phyloP scores from a whole-genome alignment of 2,797 vertebrate genomes.

The Tamandua tetradactyla region DNA sequence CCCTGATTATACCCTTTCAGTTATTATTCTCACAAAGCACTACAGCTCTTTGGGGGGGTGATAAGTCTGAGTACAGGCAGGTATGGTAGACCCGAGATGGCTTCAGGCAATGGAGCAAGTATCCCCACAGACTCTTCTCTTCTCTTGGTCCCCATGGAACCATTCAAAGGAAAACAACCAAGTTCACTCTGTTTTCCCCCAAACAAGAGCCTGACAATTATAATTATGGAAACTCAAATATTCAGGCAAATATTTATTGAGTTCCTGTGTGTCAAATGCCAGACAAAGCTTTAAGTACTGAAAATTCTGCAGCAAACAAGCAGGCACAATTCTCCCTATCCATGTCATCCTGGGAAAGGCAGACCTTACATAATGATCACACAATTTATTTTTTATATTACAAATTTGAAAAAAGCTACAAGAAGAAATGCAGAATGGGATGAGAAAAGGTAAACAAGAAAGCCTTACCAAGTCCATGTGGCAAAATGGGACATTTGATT shows the following conservation, averaged over 20 bases:
- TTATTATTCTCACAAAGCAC: slow-evolving; percentile 54
- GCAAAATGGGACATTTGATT: neutral
- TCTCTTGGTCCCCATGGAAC: slow-evolving; percentile 17
- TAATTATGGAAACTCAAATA: slow-evolving; percentile 23
- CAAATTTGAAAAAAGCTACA: neutral
- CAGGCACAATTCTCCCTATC: neutral
- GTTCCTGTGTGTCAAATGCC: neutral
- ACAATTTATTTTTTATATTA: neutral
- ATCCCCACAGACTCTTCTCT: slow-evolving; percentile 46
- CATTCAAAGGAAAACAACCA: slow-evolving; percentile 46
- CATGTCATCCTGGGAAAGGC: neutral
- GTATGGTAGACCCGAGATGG: slow-evolving; percentile 31
- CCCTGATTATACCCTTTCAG: slow-evolving; percentile 51
- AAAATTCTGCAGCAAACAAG: neutral
- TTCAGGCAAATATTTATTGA: slow-evolving; percentile 52
- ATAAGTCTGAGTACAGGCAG: slow-evolving; percentile 45
- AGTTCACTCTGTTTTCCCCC: slow-evolving; percentile 34
- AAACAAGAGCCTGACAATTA: slow-evolving; percentile 44
- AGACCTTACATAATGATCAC: neutral
- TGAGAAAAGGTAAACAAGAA: neutral
- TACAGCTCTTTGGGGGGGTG: slow-evolving; percentile 41
- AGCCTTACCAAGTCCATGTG: neutral
- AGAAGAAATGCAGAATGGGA: neutral
- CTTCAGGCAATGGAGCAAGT: slow-evolving; percentile 38
- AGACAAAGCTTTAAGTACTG: neutral